phyloP scores from a whole-genome alignment of 1,140 invertebrate species.

The Reticulitermes speratus region DNA sequence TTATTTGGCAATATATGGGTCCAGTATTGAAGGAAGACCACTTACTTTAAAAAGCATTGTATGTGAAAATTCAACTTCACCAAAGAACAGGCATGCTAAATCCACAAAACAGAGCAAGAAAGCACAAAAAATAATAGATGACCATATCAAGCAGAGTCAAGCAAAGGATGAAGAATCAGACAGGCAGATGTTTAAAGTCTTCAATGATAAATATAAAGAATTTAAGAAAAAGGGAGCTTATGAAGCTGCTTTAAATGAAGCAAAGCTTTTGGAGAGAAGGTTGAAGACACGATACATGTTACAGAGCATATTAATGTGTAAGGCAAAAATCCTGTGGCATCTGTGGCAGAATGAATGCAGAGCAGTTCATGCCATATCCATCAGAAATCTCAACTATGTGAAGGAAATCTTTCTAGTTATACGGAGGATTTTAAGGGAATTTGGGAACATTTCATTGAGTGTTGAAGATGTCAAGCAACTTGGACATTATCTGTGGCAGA shows the following conservation, averaged over 20 bases:
- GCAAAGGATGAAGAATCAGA: constrained; percentile 22
- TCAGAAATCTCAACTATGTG: not conserved
- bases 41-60: constrained; percentile 28
- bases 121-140: constrained; percentile 29
- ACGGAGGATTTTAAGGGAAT: not conserved
- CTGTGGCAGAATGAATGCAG: too few species aligned
- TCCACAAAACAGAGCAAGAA: constrained; percentile 30
- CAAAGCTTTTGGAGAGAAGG: not conserved
- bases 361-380: too few species aligned
- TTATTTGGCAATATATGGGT: constrained; percentile 36
- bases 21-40: constrained; percentile 36
- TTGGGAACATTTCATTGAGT: not conserved
- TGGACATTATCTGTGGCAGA: constrained; percentile 28
- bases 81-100: constrained; percentile 29
- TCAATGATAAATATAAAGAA: constrained; percentile 21
- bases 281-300: not conserved
- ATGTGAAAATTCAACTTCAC: not conserved
- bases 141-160: constrained; percentile 29
- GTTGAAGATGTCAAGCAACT: not conserved
- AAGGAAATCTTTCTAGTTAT: not conserved
- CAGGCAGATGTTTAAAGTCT: not conserved
- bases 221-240: constrained; percentile 1
- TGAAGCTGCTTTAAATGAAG: not conserved
- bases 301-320: constrained; percentile 27
- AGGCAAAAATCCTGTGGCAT: not conserved